These are phyloP conservation scores for Dasysyrphus tricinctus DNA, from an alignment of 2,888 invertebrate species.

Conservation along the genomic window DNA sequence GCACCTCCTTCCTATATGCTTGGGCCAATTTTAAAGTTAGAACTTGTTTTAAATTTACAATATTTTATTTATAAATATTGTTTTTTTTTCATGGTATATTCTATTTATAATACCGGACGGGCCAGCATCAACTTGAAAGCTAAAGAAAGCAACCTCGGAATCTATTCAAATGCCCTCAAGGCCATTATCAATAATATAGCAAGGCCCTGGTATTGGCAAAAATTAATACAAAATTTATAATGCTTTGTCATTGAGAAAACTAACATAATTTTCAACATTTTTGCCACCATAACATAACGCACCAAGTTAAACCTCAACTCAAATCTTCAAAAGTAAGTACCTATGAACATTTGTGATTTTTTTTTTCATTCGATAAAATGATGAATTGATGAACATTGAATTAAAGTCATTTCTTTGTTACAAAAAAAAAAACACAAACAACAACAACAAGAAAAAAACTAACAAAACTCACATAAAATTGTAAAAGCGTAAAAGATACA, in stretches of 20 bases:
- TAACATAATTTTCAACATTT: not conserved
- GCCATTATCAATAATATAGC: not conserved
- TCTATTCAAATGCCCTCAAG: not conserved
- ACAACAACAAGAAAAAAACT: too few species aligned
- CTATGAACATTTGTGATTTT: too few species aligned
- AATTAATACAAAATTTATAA: not conserved
- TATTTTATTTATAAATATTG: too few species aligned
- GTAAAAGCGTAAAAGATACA: conserved; percentile 45
- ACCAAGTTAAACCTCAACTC: not conserved
- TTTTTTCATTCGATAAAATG: conserved; percentile 33
- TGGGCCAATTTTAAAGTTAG: too few species aligned
- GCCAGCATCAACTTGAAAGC: too few species aligned
- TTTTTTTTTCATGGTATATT: too few species aligned
- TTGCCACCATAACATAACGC: conserved; percentile 25
- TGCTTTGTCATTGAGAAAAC: not conserved
- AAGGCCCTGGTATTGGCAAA: conserved; percentile 52
- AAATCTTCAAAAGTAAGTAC: not conserved
- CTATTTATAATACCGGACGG: not conserved
- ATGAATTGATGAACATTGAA: conserved; percentile 43
- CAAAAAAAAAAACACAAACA: conserved; percentile 13
- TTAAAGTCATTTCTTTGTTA: conserved; percentile 37
- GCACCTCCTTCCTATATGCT: too few species aligned
- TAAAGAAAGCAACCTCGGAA: not conserved
- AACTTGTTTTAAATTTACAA: too few species aligned
- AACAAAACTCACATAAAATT: conserved; percentile 11